These are phyloP conservation scores for Idaea biselata DNA, from an alignment of 2,888 invertebrate species.

Conservation along the genomic window DNA sequence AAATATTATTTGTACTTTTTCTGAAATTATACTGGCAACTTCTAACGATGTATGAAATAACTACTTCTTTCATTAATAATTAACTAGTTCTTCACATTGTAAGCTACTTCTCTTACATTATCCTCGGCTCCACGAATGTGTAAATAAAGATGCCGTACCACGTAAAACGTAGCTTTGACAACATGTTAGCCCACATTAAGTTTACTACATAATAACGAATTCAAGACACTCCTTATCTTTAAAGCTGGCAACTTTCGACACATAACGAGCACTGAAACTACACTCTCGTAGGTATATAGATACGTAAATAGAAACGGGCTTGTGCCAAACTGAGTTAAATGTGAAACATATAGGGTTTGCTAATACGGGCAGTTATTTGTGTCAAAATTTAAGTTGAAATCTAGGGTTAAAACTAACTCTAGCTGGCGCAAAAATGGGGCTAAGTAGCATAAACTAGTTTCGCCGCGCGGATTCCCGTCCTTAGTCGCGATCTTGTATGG, in stretches of 20 bases:
- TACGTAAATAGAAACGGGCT: not conserved
- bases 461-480: too few relatives aligned
- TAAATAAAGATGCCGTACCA: not conserved
- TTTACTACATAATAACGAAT: conserved; percentile 3
- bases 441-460: too few relatives aligned
- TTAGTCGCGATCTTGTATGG: too few relatives aligned
- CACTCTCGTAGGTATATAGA: not conserved
- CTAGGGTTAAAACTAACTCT: too few relatives aligned
- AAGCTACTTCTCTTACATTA: too few relatives aligned
- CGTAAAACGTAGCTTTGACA: conserved; percentile 8
- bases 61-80: not conserved
- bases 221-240: not conserved
- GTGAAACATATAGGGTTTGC: too few relatives aligned
- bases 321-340: too few relatives aligned
- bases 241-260: not conserved
- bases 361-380: too few relatives aligned
- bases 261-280: conserved; percentile 3
- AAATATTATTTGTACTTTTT: not conserved
- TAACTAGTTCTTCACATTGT: not conserved
- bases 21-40: not conserved
- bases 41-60: not conserved
- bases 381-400: too few relatives aligned
- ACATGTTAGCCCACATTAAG: not conserved
- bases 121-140: not conserved
- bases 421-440: too few relatives aligned